phyloP scores from a whole-genome alignment of 2,888 invertebrate species.

The Leucoma salicis region DNA sequence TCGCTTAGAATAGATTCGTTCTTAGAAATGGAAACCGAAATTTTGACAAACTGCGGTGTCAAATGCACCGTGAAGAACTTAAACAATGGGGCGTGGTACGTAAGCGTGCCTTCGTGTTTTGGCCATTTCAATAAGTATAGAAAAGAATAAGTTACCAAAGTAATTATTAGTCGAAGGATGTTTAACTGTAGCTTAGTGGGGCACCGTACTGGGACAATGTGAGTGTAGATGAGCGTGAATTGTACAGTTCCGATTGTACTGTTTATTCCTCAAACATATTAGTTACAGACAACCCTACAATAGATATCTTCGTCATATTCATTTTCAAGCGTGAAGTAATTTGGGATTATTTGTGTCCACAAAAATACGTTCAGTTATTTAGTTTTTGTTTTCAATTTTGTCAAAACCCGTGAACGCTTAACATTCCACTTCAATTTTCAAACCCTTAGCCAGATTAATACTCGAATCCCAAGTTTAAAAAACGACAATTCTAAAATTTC shows the following conservation, averaged over 20 bases:
- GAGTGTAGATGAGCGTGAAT: conserved; percentile 51
- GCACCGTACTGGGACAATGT: conserved; percentile 47
- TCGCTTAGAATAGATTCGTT: conserved; percentile 50
- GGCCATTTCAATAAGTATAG: conserved; percentile 66
- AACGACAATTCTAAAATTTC: conserved; percentile 3
- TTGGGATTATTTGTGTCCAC: conserved; percentile 23
- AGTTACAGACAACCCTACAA: conserved; percentile 34
- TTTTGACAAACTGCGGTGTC: conserved; percentile 78
- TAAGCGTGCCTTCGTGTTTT: conserved; percentile 77
- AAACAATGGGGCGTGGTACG: conserved; percentile 57
- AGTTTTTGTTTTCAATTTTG: neutral
- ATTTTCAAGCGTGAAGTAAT: conserved; percentile 31
- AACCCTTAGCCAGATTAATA: neutral
- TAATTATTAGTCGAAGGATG: conserved; percentile 67
- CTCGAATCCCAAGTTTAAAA: neutral
- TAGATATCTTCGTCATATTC: conserved; percentile 32
- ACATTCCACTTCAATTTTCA: neutral
- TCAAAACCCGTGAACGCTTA: neutral
- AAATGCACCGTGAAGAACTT: conserved; percentile 48
- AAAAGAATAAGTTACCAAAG: conserved; percentile 71
- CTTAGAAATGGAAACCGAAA: conserved; percentile 77
- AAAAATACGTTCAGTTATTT: too few relatives aligned
- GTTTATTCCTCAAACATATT: conserved; percentile 36
- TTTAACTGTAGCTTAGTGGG: conserved; percentile 75
- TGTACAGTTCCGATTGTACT: conserved; percentile 34